Evolutionary conservation across 2,888 invertebrate genomes (phyloP).

Genomic region (Drosophila paramelanica): DNA sequence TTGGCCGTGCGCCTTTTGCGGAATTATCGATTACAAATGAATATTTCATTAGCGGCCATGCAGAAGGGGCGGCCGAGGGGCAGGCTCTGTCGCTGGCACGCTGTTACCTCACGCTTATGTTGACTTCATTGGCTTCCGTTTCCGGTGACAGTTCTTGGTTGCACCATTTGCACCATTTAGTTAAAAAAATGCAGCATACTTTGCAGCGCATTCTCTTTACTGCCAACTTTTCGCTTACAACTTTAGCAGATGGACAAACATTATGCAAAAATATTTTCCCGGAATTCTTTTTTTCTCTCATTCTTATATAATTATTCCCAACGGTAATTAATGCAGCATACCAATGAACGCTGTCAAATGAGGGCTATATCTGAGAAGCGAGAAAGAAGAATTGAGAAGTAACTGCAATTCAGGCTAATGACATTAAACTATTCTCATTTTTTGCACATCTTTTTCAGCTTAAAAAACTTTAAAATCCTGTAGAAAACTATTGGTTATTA

Average conservation of each 20-base stretch:
- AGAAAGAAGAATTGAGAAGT: too few relatives aligned
- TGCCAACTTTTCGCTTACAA: slow-evolving; percentile 33
- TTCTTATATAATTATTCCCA: slow-evolving; percentile 60
- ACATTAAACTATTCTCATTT: neutral
- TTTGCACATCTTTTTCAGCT: too few relatives aligned
- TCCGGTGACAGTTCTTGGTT: slow-evolving; percentile 46
- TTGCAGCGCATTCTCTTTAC: slow-evolving; percentile 16
- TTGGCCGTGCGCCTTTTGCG: slow-evolving; percentile 60
- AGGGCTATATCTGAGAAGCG: neutral
- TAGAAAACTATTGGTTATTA: too few relatives aligned
- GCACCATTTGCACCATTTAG: slow-evolving; percentile 58
- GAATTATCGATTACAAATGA: slow-evolving; percentile 80
- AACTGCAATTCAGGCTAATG: slow-evolving; percentile 25
- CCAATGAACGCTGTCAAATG: slow-evolving; percentile 22
- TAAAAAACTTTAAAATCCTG: too few relatives aligned
- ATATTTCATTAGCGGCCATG: slow-evolving; percentile 72
- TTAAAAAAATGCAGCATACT: slow-evolving; percentile 64
- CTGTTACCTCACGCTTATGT: slow-evolving; percentile 46
- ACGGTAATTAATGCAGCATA: slow-evolving; percentile 62
- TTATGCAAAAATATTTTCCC: slow-evolving; percentile 47
- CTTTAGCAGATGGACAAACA: slow-evolving; percentile 21
- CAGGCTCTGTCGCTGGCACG: slow-evolving; percentile 6
- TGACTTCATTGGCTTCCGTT: slow-evolving; percentile 54
- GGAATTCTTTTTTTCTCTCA: slow-evolving; percentile 1
- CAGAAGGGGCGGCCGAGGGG: slow-evolving; percentile 16